Percentiles rank a stretch among this genome's conserved stretches.
These are phyloP conservation scores for Ceratina australensis DNA, from an alignment of 1,140 invertebrate genomes.

Conservation along the genomic window DNA sequence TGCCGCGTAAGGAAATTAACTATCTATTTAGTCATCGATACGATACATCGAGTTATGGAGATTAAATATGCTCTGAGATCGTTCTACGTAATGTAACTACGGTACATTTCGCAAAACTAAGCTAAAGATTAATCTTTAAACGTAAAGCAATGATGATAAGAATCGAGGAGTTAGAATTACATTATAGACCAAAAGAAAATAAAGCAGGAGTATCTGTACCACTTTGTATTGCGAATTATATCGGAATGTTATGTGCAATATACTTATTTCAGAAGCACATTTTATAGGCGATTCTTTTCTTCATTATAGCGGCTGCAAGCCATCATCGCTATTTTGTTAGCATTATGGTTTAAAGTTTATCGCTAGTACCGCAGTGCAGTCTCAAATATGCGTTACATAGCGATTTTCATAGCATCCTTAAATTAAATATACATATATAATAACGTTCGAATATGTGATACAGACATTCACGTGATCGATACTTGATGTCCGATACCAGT, in stretches of 20 bases:
- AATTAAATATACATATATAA: slow-evolving; percentile 57
- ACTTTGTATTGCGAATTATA: slow-evolving; percentile 13
- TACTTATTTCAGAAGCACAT: slow-evolving; percentile 40
- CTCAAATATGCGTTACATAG: slow-evolving; percentile 26
- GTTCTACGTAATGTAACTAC: no score
- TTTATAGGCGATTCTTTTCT: slow-evolving; percentile 39
- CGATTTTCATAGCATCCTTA: no score
- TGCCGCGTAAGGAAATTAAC: no score
- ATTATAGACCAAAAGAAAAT: slow-evolving; percentile 62
- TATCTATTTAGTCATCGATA: no score
- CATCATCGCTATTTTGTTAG: slow-evolving; percentile 39
- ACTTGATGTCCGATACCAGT: background rate
- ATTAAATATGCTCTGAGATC: no score
- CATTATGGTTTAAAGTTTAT: slow-evolving; percentile 39
- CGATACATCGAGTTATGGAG: no score
- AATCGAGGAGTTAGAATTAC: no score
- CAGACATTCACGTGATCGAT: slow-evolving; percentile 62
- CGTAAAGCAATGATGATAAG: no score
- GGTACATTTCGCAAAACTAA: no score
- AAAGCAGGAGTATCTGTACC: slow-evolving; percentile 44
- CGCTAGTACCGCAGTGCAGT: slow-evolving; percentile 47
- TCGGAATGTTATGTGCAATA: slow-evolving; percentile 61
- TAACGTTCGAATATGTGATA: no score
- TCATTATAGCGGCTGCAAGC: slow-evolving; percentile 33
- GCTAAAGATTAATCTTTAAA: no score